These are phyloP conservation scores for Hyaena hyaena DNA, from an alignment of 2,113 vertebrate species.

Conservation along the genomic window DNA sequence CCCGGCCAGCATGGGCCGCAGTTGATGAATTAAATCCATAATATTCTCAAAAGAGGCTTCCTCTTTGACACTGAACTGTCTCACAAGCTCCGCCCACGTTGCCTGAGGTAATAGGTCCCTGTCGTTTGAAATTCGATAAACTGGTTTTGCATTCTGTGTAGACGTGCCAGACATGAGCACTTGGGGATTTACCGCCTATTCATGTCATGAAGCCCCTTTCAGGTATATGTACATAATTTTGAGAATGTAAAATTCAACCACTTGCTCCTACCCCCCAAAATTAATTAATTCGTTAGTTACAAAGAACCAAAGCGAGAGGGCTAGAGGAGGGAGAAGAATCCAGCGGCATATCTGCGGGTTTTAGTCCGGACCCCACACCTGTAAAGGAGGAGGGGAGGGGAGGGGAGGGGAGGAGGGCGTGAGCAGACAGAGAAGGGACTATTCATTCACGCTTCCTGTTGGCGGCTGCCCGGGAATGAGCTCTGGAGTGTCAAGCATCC, in stretches of 20 bases:
- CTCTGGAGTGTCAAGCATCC: background rate
- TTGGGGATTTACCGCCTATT: background rate
- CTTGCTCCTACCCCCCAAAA: background rate
- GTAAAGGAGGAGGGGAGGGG: background rate
- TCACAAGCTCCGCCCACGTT: background rate
- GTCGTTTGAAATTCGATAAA: too few relatives aligned
- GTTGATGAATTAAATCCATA: background rate
- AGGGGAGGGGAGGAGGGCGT: fast-evolving
- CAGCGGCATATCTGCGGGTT: background rate
- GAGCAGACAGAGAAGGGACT: background rate
- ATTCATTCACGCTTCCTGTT: background rate
- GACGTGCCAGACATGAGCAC: too few relatives aligned
- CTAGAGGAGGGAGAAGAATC: background rate
- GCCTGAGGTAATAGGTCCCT: background rate
- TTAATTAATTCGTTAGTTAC: background rate
- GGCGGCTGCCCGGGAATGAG: too few relatives aligned
- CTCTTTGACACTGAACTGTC: background rate
- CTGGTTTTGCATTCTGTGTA: background rate
- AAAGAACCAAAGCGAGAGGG: background rate
- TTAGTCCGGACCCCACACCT: background rate
- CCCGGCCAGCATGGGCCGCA: background rate
- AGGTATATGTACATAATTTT: background rate
- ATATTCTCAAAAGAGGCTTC: background rate
- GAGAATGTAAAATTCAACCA: background rate
- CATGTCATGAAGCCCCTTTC: background rate